phyloP scores from a whole-genome alignment of 2,888 invertebrate genomes.

The Thereva unica region DNA sequence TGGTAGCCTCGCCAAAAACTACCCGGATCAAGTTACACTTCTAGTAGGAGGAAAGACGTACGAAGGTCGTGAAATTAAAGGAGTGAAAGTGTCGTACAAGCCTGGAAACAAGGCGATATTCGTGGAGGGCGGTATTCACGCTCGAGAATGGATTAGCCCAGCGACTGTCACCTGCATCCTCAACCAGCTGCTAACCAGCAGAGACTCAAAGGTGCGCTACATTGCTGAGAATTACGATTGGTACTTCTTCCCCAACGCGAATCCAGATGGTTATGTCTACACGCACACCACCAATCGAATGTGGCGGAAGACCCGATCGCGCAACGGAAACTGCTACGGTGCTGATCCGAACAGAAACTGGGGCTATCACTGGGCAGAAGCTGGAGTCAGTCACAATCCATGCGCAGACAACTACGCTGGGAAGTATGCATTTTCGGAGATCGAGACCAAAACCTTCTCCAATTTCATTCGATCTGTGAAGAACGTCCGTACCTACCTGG shows the following conservation, averaged over 20 bases:
- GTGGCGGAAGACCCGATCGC: conserved; percentile 69
- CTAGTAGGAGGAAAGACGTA: conserved; percentile 61
- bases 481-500: conserved; percentile 66
- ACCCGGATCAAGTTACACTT: conserved; percentile 60
- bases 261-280: conserved; percentile 77
- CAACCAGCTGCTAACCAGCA: conserved; percentile 65
- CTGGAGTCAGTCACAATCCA: conserved; percentile 59
- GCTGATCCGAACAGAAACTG: conserved; percentile 70
- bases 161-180: conserved; percentile 67
- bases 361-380: conserved; percentile 66
- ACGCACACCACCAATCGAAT: conserved; percentile 66
- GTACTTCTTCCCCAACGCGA: conserved; percentile 74
- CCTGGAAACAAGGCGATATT: conserved; percentile 62
- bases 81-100: conserved; percentile 55
- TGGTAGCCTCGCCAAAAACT: conserved; percentile 56
- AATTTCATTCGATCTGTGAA: conserved; percentile 62
- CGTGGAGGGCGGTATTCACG: conserved; percentile 69
- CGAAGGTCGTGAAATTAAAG: conserved; percentile 59
- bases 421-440: conserved; percentile 63
- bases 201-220: conserved; percentile 58
- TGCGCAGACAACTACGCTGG: conserved; percentile 61
- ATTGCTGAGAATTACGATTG: conserved; percentile 67
- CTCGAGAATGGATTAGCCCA: conserved; percentile 76
- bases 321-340: conserved; percentile 59
- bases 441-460: conserved; percentile 63